phyloP scores from a whole-genome alignment of 1,140 invertebrate species.

The Camponotus floridanus region DNA sequence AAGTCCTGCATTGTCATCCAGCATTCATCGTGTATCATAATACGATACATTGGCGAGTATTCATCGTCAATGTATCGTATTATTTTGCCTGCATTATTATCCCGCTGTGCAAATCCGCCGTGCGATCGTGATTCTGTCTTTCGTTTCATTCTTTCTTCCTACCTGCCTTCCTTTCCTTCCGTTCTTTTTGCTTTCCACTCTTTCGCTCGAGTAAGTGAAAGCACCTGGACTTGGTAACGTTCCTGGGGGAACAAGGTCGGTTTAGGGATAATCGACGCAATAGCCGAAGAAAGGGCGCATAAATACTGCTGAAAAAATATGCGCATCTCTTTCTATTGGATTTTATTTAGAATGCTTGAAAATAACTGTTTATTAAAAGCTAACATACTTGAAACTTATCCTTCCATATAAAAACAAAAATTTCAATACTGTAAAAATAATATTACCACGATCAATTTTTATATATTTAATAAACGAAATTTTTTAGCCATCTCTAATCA shows the following conservation, averaged over 20 bases:
- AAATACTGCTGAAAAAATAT: slow-evolving; percentile 4
- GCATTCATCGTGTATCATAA: slow-evolving; percentile 57
- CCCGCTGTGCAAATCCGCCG: slow-evolving; percentile 45
- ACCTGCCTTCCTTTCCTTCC: background rate
- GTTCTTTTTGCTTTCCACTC: slow-evolving; percentile 20
- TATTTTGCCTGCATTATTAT: slow-evolving; percentile 55
- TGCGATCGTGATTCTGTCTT: slow-evolving; percentile 33
- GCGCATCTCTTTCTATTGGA: slow-evolving; percentile 6
- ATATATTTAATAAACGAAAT: background rate
- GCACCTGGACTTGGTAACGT: slow-evolving; percentile 55
- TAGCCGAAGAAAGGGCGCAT: background rate
- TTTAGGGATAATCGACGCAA: slow-evolving; percentile 37
- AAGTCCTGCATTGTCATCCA: slow-evolving; percentile 81
- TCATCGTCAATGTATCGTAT: slow-evolving; percentile 77
- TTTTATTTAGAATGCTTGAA: background rate
- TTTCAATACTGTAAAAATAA: background rate
- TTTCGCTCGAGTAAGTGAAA: slow-evolving; percentile 4
- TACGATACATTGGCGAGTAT: slow-evolving; percentile 65
- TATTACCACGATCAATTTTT: background rate
- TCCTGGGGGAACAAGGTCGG: slow-evolving; percentile 1
- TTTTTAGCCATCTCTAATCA: background rate
- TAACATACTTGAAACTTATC: background rate
- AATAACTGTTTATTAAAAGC: background rate
- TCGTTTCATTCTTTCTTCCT: slow-evolving; percentile 38
- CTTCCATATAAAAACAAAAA: background rate